Conservation (phyloP, 2,888 invertebrate species). For the Pristionchus fissidentatus region DNA sequence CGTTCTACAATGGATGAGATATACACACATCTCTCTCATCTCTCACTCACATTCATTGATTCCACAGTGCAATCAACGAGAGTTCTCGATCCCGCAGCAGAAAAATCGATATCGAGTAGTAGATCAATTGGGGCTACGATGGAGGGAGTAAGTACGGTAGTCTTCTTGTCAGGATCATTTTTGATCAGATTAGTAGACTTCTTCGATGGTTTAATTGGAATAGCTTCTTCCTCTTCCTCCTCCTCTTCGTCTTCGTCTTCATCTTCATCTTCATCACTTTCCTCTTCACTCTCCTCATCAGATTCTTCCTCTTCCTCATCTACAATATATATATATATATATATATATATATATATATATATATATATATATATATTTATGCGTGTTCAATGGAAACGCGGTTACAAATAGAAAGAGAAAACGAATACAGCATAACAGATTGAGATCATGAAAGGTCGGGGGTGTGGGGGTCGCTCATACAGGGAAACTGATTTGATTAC, state of each 20-base stretch:
- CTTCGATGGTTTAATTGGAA: not conserved
- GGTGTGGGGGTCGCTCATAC: no score
- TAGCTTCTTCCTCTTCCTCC: slow-evolving; percentile 61
- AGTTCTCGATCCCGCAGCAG: slow-evolving; percentile 58
- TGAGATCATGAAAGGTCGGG: no score
- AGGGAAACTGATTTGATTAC: no score
- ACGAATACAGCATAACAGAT: no score
- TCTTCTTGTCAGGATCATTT: not conserved
- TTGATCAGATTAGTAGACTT: not conserved
- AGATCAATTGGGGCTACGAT: slow-evolving; percentile 54
- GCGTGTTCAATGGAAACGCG: no score
- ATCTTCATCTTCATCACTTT: slow-evolving; percentile 55
- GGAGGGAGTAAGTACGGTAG: slow-evolving; percentile 1
- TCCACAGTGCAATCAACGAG: slow-evolving; percentile 50
- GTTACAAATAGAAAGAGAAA: no score
- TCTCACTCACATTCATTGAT: not conserved
- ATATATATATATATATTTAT: no score
- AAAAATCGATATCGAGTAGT: slow-evolving; percentile 64
- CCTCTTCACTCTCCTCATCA: slow-evolving; percentile 50
- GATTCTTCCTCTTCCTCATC: slow-evolving; percentile 61
- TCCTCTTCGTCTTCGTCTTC: slow-evolving; percentile 58
- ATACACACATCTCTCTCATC: not conserved
- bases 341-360: no score
- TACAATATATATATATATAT: no score
- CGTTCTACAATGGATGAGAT: not conserved